Base-by-base conservation (phyloP, 2,113 vertebrate genomes). In the Epinephelus moara region DNA sequence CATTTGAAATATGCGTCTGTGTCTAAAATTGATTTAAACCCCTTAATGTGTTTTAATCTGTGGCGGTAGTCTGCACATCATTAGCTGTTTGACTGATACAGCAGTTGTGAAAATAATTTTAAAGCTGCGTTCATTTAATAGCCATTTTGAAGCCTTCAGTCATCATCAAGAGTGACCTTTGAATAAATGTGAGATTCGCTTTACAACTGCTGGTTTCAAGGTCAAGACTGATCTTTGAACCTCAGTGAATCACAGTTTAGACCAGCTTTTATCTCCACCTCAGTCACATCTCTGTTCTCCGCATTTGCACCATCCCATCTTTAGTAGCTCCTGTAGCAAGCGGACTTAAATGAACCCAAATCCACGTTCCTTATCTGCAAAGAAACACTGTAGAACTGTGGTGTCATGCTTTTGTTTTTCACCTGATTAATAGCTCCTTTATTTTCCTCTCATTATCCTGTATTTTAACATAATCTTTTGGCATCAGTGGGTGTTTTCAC, bases 401-500 rank as follows among this genome's bases (percentile, higher is more conserved):
- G 4, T 56, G 15, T 50, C 40, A 59, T 57, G 17, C 13, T 7
- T 30, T 13, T 33, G 3, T 25, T 27, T 45, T 73, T 55, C 2
- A 21, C 21, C 17, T 75, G 4, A 61, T 75, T 23, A 50, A 13
- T 17, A 19, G 19, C 4, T 71, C 0, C 42, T 17, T 23, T 66
- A 23, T 67, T 45, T 45, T 45, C 18, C 1, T 33, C 12, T 72
- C 40, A 11, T 50, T 4, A 21, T 37, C 3, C 14, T 4, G 37
- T 2, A 18, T 67, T 78, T 60, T 23, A 74, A 70, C 8, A 52
- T 7, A 6, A 49, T 57, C 10, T 42, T 73, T 42, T 59, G 42
- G 8, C 42, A 45, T 45, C 14, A 83, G 25, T 59, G 14, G 18
- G 17, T 50, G 45, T 76, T 83, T 60, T 76, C 9, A 45, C 55